Conservation (phyloP, 2,797 vertebrate species). For the Calcarius lapponicus region DNA sequence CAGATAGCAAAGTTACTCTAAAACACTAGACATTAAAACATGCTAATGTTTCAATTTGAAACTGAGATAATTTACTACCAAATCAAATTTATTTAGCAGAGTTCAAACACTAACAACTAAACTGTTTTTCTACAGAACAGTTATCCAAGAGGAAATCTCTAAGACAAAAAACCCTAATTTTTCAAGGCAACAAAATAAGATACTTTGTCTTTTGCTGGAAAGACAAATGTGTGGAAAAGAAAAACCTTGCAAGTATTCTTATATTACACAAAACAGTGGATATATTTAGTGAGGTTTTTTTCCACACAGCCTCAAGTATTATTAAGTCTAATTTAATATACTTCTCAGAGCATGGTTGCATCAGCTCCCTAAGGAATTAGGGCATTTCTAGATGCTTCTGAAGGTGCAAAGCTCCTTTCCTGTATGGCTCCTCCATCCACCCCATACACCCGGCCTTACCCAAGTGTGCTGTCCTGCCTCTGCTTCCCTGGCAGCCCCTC, state of each 20-base stretch:
- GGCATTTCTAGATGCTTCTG: neutral
- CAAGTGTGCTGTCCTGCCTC: neutral
- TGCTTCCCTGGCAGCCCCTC: neutral
- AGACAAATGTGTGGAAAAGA: neutral
- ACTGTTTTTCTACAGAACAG: neutral
- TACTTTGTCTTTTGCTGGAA: neutral
- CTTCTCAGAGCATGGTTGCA: neutral
- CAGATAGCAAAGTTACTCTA: neutral
- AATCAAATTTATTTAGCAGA: neutral
- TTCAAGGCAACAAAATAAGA: neutral
- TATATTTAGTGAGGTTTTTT: neutral
- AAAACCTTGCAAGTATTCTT: neutral
- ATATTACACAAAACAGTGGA: neutral
- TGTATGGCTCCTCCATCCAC: neutral
- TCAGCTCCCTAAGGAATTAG: neutral
- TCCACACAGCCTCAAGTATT: neutral
- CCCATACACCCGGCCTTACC: neutral
- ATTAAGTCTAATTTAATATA: neutral
- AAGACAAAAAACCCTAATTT: neutral
- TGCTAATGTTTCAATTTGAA: neutral
- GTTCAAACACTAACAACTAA: neutral
- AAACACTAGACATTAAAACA: neutral
- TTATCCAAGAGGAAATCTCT: neutral
- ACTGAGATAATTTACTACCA: neutral
- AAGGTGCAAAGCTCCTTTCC: neutral